phyloP scores from a whole-genome alignment of 1,140 invertebrate genomes.

The Tenebrio molitor region DNA sequence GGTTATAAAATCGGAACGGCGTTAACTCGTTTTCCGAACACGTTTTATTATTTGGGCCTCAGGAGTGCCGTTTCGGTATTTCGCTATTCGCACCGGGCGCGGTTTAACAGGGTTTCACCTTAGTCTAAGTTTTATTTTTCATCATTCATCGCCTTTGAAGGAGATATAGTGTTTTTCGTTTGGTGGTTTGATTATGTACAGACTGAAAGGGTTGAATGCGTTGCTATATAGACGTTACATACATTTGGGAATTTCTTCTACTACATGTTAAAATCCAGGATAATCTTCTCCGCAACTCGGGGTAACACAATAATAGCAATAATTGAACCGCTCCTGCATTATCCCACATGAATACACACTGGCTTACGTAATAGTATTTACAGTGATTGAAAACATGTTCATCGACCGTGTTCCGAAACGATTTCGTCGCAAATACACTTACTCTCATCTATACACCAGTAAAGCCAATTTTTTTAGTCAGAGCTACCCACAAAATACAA shows the following conservation, averaged over 20 bases:
- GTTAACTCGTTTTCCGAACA: slow-evolving; percentile 24
- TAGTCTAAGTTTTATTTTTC: slow-evolving; percentile 32
- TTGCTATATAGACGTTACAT: slow-evolving; percentile 54
- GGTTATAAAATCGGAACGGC: slow-evolving; percentile 14
- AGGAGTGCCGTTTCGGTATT: slow-evolving; percentile 16
- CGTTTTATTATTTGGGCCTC: slow-evolving; percentile 14
- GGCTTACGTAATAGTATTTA: slow-evolving; percentile 63
- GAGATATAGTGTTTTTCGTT: not conserved
- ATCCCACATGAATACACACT: slow-evolving; percentile 63
- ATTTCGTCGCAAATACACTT: slow-evolving; percentile 41
- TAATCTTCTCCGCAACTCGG: slow-evolving; percentile 59
- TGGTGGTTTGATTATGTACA: slow-evolving; percentile 11
- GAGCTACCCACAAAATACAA: no score
- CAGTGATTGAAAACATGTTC: slow-evolving; percentile 64
- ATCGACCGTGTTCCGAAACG: slow-evolving; percentile 52
- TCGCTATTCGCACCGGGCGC: slow-evolving; percentile 12
- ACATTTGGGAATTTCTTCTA: slow-evolving; percentile 59
- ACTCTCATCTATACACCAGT: slow-evolving; percentile 11
- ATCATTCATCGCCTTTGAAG: slow-evolving; percentile 20
- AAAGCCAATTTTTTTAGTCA: slow-evolving; percentile 45
- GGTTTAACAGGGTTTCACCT: slow-evolving; percentile 30
- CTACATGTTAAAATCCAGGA: slow-evolving; percentile 63
- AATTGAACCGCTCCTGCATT: slow-evolving; percentile 62
- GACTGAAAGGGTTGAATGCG: slow-evolving; percentile 23
- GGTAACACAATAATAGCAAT: slow-evolving; percentile 63